Evolutionary conservation across 2,797 vertebrate genomes (phyloP).

Genomic region (Pseudochirops corinnae): DNA sequence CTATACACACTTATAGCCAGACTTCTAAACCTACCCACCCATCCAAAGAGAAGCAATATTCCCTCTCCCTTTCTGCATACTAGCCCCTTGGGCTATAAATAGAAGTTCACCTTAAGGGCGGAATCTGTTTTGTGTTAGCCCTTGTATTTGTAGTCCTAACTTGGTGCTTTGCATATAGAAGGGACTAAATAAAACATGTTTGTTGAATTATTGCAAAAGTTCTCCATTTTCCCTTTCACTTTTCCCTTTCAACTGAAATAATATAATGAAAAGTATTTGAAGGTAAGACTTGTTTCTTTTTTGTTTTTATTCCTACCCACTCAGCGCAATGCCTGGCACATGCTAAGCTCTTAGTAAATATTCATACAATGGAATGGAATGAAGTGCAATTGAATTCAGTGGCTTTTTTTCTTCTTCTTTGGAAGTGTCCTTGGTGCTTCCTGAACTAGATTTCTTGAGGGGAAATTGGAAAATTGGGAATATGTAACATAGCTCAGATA

Average conservation of each 20-base stretch:
- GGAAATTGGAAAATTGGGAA: neutral
- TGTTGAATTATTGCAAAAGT: neutral
- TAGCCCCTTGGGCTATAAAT: neutral
- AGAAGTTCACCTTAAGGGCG: neutral
- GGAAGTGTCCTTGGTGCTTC: neutral
- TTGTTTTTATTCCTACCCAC: neutral
- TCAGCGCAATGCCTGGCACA: neutral
- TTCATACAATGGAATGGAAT: neutral
- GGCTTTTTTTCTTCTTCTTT: neutral
- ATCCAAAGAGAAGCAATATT: neutral
- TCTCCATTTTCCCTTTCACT: neutral
- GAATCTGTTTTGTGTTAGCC: neutral
- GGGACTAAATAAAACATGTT: neutral
- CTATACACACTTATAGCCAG: neutral
- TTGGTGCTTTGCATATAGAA: neutral
- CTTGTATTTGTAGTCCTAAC: neutral
- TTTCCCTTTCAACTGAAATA: neutral
- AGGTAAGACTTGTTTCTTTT: neutral
- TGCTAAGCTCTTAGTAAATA: neutral
- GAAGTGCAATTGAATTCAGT: neutral
- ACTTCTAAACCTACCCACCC: neutral
- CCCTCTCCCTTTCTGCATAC: neutral
- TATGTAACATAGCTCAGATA: neutral
- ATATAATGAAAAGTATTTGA: neutral
- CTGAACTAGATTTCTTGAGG: neutral